A percentile compares a stretch with the other conserved stretches of the same genome.
Evolutionary conservation across 2,888 invertebrate genomes (phyloP).

Genomic region (Cotesia congregata): DNA sequence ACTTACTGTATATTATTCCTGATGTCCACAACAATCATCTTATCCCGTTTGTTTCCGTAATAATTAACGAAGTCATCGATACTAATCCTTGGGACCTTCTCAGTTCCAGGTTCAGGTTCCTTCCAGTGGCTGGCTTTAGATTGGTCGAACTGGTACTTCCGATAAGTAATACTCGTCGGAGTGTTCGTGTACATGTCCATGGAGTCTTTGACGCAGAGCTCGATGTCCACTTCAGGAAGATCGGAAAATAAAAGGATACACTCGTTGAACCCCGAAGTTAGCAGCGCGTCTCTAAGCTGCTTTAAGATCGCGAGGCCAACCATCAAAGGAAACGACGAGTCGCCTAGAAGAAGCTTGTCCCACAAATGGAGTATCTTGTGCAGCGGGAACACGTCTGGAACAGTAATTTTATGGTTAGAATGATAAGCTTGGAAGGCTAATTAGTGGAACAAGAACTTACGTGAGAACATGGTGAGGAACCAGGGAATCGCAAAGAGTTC

Average conservation of each 20-base stretch:
- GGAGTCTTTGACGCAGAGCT: slow-evolving; percentile 90
- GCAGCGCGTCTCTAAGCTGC: slow-evolving; percentile 86
- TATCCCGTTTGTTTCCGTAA: slow-evolving; percentile 74
- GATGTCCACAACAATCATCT: slow-evolving; percentile 79
- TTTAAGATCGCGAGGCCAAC: slow-evolving; percentile 94
- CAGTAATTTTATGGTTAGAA: slow-evolving; percentile 37
- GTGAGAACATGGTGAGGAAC: slow-evolving; percentile 99
- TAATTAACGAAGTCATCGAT: slow-evolving; percentile 86
- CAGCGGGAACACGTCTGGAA: slow-evolving; percentile 95
- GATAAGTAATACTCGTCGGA: slow-evolving; percentile 88
- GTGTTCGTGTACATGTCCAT: slow-evolving; percentile 87
- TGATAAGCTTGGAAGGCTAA: no score
- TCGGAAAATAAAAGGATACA: slow-evolving; percentile 99
- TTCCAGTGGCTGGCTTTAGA: slow-evolving; percentile 61
- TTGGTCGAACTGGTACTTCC: slow-evolving; percentile 79
- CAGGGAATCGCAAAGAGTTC: slow-evolving; percentile 99
- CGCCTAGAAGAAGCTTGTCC: slow-evolving; percentile 95
- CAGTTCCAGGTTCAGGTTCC: slow-evolving; percentile 63
- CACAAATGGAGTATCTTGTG: slow-evolving; percentile 98
- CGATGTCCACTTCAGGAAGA: slow-evolving; percentile 96
- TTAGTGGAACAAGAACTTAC: slow-evolving; percentile 74
- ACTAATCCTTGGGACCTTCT: slow-evolving; percentile 81
- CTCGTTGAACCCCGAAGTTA: slow-evolving; percentile 96
- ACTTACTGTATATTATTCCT: slow-evolving; percentile 76
- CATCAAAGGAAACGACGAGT: slow-evolving; percentile 92